Evolutionary conservation across 2,888 invertebrate genomes (phyloP), one percentile per base, ranked within the genome.

Genomic region (Laspeyria flexula): DNA sequence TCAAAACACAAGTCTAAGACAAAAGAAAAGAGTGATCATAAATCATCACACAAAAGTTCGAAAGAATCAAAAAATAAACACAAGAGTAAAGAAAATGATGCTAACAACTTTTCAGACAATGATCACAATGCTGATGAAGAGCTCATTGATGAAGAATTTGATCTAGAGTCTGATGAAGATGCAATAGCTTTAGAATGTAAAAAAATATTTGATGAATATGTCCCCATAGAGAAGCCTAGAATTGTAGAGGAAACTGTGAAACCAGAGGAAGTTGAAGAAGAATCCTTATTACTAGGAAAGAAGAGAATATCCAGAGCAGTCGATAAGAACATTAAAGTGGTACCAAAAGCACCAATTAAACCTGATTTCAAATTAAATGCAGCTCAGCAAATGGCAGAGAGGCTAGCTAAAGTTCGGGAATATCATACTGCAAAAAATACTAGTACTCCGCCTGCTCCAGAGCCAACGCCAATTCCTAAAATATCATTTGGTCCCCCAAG

Each of bases 181-280:
- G 94, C 95, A 61, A 95, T 97, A 53, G 95, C 96, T 73, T 94
- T 96, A 69, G 97, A 98, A 85, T 98, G 98, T 83, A 95, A 96
- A 75, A 95, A 94, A 88, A 97, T 98, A 71, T 98, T 97, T 86
- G 96, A 97, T 84, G 96, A 97, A 86, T 95, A 96, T 85, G 94
- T 94, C 48, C 93, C 94, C 13, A 71, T 79, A 39, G 79, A 77
- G 60, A 86, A 86, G 69, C 61, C 73, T 50, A 75, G 76, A 65
- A 59, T 59, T 54, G 61, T 73, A n/a, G 83, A 83, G 43, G 81
- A 86, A 35, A 45, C 53, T 18, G 45, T 52, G 47, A 77, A 72
- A 65, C 37, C 44, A 48, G 79, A 77, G 54, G 74, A 78, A 11
- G 69, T 71, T 12, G 81, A 79, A 29, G 83, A 85, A 55, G 88